A percentile compares a stretch with the other conserved stretches of the same genome.
These are phyloP conservation scores for Muscicapa adusta DNA, from an alignment of 2,113 vertebrate genomes.

Conservation along the genomic window DNA sequence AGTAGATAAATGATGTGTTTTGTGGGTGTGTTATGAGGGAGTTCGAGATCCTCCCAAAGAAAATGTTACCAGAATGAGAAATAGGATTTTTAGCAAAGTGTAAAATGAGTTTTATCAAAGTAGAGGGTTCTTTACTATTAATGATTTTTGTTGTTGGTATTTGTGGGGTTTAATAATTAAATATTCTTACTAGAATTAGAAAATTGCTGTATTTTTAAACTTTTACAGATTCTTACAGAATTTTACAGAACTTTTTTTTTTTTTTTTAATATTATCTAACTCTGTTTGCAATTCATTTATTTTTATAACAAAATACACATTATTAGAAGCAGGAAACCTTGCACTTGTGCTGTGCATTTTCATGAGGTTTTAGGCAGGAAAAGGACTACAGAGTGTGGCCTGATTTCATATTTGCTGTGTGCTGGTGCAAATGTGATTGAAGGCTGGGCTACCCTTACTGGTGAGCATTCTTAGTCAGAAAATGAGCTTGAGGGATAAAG, in stretches of 20 bases:
- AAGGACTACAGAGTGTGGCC: background rate
- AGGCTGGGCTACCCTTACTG: background rate
- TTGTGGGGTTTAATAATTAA: background rate
- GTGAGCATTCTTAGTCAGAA: background rate
- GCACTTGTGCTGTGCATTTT: background rate
- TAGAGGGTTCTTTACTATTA: background rate
- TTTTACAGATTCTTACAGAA: background rate
- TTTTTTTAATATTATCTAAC: background rate
- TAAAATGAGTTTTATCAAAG: background rate
- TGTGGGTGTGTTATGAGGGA: background rate
- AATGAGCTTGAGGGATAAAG: background rate
- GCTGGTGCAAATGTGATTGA: background rate
- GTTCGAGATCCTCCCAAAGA: background rate
- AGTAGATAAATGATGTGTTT: background rate
- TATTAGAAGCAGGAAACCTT: background rate
- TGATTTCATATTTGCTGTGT: background rate
- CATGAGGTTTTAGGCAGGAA: background rate
- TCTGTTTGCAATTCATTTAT: background rate
- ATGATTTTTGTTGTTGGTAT: background rate
- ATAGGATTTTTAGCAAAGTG: background rate
- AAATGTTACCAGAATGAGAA: background rate
- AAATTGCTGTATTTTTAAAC: background rate
- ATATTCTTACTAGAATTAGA: background rate
- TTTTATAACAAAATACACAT: background rate
- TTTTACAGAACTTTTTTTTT: background rate